Evolutionary conservation across 2,797 vertebrate species (phyloP).

Genomic region (Florisuga fusca): DNA sequence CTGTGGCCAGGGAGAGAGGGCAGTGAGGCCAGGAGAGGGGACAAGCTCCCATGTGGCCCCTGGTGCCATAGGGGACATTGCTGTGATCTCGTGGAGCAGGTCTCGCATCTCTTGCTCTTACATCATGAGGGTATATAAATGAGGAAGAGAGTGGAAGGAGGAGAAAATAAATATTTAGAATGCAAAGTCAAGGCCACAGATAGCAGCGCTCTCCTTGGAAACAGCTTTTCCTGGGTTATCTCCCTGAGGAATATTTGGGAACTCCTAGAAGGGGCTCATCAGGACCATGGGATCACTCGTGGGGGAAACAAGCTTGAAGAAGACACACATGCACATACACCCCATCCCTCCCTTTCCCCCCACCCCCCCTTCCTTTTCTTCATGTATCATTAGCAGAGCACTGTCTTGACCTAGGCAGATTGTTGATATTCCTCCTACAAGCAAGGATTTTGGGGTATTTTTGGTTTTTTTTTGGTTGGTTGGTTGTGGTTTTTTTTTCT

Average conservation of each 20-base stretch:
- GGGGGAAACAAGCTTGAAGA: not conserved
- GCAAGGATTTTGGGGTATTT: no score
- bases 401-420: not conserved
- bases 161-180: not conserved
- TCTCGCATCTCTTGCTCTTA: not conserved
- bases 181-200: not conserved
- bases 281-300: not conserved
- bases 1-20: not conserved
- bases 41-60: rapidly evolving
- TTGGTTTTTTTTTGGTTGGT: no score
- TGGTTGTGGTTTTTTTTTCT: not conserved
- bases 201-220: not conserved
- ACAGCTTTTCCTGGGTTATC: not conserved
- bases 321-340: not conserved
- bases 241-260: not conserved
- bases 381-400: not conserved
- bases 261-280: rapidly evolving
- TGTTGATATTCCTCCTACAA: not conserved
- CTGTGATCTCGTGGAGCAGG: not conserved
- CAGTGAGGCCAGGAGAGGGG: not conserved
- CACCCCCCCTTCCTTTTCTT: not conserved
- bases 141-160: not conserved
- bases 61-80: rapidly evolving
- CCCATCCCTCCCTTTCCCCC: no score
- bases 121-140: not conserved